phyloP scores from a whole-genome alignment of 2,113 vertebrate genomes.

The Talpa occidentalis region DNA sequence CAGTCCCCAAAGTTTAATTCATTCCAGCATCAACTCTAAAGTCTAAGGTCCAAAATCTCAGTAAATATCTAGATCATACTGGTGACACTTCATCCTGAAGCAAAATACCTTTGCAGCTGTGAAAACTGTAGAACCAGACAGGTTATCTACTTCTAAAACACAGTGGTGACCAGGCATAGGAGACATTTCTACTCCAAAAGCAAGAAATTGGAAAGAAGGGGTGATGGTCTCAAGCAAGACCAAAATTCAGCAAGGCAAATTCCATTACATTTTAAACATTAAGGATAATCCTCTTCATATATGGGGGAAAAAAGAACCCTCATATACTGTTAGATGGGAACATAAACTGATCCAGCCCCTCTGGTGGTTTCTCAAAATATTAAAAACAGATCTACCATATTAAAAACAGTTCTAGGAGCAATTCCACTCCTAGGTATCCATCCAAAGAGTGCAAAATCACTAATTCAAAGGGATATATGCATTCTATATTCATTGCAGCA shows the following conservation, averaged over 20 bases:
- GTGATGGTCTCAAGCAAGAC: not conserved
- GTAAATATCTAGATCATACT: not conserved
- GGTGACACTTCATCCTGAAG: not conserved
- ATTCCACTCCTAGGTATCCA: too few relatives aligned
- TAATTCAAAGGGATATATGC: too few relatives aligned
- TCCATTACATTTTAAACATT: not conserved
- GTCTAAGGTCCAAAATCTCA: not conserved
- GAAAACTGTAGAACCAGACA: not conserved
- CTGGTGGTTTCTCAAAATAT: too few relatives aligned
- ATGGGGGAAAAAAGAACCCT: too few relatives aligned
- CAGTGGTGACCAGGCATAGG: not conserved
- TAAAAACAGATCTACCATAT: too few relatives aligned
- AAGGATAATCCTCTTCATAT: not conserved
- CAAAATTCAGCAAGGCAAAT: not conserved
- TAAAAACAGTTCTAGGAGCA: too few relatives aligned
- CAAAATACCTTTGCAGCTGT: slow-evolving; percentile 25
- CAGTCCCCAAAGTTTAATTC: not conserved
- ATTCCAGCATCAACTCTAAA: not conserved
- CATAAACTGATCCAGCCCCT: too few relatives aligned
- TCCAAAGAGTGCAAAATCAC: too few relatives aligned
- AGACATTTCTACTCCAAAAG: not conserved
- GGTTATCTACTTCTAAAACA: not conserved
- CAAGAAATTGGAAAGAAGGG: not conserved
- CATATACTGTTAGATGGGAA: too few relatives aligned
- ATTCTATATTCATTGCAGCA: too few relatives aligned